phyloP scores from a whole-genome alignment of 64 coral and sea anemone species.

The Orbicella faveolata region DNA sequence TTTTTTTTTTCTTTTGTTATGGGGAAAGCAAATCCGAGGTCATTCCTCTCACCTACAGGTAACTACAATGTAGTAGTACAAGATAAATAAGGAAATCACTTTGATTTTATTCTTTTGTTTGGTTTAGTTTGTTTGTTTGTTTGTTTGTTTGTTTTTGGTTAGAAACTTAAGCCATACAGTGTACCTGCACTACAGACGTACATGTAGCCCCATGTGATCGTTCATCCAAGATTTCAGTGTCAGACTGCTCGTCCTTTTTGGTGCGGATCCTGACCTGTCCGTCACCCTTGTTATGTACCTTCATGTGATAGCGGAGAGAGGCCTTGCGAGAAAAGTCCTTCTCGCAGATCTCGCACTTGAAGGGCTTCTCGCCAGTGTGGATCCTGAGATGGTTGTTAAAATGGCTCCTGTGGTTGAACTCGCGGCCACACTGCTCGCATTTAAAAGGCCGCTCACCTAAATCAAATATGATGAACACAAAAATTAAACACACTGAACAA shows the following conservation, averaged over 20 bases:
- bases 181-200: slow-evolving; percentile 18
- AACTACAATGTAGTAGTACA: too few species aligned
- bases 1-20: too few species aligned
- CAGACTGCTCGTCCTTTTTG: slow-evolving; percentile 33
- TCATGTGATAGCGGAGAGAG: slow-evolving; percentile 98
- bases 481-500: too few species aligned
- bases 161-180: background rate
- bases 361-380: slow-evolving; percentile 96
- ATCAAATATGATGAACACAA: background rate
- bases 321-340: slow-evolving; percentile 99
- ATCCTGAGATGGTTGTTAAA: slow-evolving; percentile 99
- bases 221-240: slow-evolving; percentile 34
- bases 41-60: too few species aligned
- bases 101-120: too few species aligned
- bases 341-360: slow-evolving; percentile 94
- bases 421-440: slow-evolving; percentile 83
- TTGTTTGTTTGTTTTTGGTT: too few species aligned
- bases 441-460: slow-evolving; percentile 97
- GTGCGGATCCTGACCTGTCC: slow-evolving; percentile 16
- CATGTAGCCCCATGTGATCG: background rate
- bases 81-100: too few species aligned
- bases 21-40: too few species aligned
- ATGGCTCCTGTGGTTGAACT: slow-evolving; percentile 98
- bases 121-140: too few species aligned
- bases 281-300: slow-evolving; percentile 56